These are phyloP conservation scores for Chloroceryle amazona DNA, from an alignment of 2,797 vertebrate species.

Conservation along the genomic window DNA sequence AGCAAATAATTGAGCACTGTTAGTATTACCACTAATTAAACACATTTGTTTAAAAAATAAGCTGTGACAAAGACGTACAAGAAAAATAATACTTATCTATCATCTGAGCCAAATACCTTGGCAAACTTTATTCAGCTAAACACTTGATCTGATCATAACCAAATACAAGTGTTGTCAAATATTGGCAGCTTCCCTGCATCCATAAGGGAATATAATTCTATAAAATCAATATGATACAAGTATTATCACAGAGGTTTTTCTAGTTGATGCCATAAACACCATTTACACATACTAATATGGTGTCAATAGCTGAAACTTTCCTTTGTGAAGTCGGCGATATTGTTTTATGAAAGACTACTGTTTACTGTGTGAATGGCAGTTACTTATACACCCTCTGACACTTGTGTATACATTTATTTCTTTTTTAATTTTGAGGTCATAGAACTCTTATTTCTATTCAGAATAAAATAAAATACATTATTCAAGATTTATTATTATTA, in stretches of 20 bases:
- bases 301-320: neutral
- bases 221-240: neutral
- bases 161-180: neutral
- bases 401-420: neutral
- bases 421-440: neutral
- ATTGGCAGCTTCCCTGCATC: neutral
- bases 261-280: neutral
- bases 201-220: neutral
- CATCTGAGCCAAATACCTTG: neutral
- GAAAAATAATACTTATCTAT: neutral
- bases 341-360: neutral
- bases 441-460: neutral
- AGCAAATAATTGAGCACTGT: neutral
- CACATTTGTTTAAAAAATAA: neutral
- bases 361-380: neutral
- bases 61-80: neutral
- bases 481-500: neutral
- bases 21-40: neutral
- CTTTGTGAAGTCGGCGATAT: neutral
- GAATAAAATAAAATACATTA: neutral
- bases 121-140: neutral
- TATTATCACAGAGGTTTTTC: neutral
- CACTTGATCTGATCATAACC: neutral
- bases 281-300: accelerated
- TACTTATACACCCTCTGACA: neutral